Base-by-base conservation (phyloP, 35 echinoderm and acorn worm genomes). In the Lytechinus pictus region DNA sequence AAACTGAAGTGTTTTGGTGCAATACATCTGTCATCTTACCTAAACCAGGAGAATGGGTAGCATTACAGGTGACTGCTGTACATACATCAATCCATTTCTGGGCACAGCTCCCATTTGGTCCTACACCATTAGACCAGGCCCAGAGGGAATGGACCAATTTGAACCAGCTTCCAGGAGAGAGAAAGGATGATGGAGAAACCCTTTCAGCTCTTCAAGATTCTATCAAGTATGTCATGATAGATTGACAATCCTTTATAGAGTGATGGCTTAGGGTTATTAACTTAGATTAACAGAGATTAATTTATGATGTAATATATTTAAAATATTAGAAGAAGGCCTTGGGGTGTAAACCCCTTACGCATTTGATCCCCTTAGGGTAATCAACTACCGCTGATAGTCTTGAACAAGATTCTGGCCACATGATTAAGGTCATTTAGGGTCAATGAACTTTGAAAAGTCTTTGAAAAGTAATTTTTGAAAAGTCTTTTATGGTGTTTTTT, bases 41-140 rank as follows among this genome's bases (percentile, higher is more conserved):
- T 3, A 58, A 86, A 24, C 72, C 86, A 1, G 96, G 93, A n/a
- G 71, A 52, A 51, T 92, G 96, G 93, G 97, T 99, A n/a, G 97
- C 96, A 10, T 87, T 99, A 54, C 11, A 97, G 93, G 95, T 99
- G 54, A 99, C 97, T 7, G 95, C 98, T 3, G 66, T 97, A 14
- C 54, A 96, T 57, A 97, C 66, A 27, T 87, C 97, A 9, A 93
- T 96, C 52, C 97, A 99, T 89, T 99, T 99, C 94, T 99, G 98
- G 98, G 98, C 95, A 21, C 98, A 99, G 96, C 71, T 99, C 24
- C 89, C 96, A n/a, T 99, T 55, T 86, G 96, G 96, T 13, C 72
- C 95, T 95, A 97, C 86, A 44, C 56, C 96, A 9, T 33, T 99
- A 72, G 94, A 99, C 33, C 28, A 95, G 52, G 89, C 97, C 28